Evolutionary conservation across 2,888 invertebrate species (phyloP), one percentile per base, ranked within the genome.

Genomic region (Erannis defoliaria): DNA sequence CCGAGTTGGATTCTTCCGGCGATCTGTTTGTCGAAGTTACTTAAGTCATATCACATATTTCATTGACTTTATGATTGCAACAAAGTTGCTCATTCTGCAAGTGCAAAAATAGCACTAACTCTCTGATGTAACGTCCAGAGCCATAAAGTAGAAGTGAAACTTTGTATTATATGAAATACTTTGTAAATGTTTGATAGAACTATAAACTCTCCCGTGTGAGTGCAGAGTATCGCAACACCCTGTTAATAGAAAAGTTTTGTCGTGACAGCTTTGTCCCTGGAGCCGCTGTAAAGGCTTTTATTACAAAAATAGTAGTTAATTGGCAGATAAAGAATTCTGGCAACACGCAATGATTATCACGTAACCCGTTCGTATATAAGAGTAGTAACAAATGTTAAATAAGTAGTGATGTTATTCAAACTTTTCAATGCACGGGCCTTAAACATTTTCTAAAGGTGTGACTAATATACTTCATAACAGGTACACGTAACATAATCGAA

Each of bases 131-230:
- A 38, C 31, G 29, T 31, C 29, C 37, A 19, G 14, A 45, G 16
- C 31, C 18, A 21, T 40, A 37, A 45, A 14, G 55, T 42, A 16
- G 23, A 37, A 50, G 40, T 21, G 48, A 26, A 61, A 62, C 62
- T 57, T 57, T 62, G 61, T 62, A 38, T n/a, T 45, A 23, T 45
- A 61, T 62, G 56, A 62, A 57, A 62, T 54, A 57, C 51, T 54
- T 51, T 58, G 59, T 67, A 64, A 67, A 67, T 67, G 64, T 49
- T 67, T 66, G 57, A 68, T 68, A 54, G 49, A 37, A 42, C 49
- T 40, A 62, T 66, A 66, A 70, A 70, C 58, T 31, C 23, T 49
- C 45, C 18, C 38, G 54, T 43, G 42, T 59, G 43, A 43, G 53
- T 45, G 45, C 43, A 43, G 38, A 48, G 57, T 42, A 48, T 64